Percentiles rank a stretch among this genome's conserved stretches.
Evolutionary conservation across 1,140 invertebrate genomes (phyloP).

Genomic region (Aphelinus atriplicis): DNA sequence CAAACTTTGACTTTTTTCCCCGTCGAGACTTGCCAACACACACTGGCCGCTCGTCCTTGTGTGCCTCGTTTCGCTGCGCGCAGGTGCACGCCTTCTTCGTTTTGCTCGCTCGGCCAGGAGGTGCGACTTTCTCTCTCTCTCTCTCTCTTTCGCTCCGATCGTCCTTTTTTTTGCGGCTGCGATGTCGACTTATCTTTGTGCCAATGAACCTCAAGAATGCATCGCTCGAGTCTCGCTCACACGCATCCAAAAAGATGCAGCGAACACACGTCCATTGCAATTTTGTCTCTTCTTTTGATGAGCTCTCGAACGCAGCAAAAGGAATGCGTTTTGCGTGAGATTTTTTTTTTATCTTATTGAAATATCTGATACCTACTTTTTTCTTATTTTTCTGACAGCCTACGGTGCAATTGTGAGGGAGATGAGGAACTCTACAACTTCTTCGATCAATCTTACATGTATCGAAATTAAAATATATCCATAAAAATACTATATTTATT

Average conservation of each 20-base stretch:
- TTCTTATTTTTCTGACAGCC: too few species aligned
- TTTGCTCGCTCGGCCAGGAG: background rate
- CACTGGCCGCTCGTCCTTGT: background rate
- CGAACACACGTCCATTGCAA: background rate
- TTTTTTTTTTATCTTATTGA: background rate
- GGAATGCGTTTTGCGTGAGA: background rate
- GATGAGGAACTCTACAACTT: too few species aligned
- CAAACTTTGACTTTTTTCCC: too few species aligned
- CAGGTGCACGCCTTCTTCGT: background rate
- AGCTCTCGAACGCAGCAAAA: background rate
- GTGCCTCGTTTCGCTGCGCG: background rate
- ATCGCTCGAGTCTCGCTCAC: background rate
- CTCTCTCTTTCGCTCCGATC: background rate
- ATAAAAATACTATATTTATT: background rate
- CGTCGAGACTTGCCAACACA: too few species aligned
- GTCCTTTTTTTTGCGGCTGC: too few species aligned
- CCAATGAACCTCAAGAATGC: conserved; percentile 20
- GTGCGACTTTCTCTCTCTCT: conserved; percentile 16
- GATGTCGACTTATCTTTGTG: conserved; percentile 16
- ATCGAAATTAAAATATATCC: background rate
- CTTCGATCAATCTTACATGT: too few species aligned
- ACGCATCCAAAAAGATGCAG: background rate
- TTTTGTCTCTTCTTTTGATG: background rate
- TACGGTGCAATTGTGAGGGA: too few species aligned
- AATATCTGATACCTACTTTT: background rate